Conservation (phyloP, 2,888 invertebrate species). For the Kryphioiulus occultus region DNA sequence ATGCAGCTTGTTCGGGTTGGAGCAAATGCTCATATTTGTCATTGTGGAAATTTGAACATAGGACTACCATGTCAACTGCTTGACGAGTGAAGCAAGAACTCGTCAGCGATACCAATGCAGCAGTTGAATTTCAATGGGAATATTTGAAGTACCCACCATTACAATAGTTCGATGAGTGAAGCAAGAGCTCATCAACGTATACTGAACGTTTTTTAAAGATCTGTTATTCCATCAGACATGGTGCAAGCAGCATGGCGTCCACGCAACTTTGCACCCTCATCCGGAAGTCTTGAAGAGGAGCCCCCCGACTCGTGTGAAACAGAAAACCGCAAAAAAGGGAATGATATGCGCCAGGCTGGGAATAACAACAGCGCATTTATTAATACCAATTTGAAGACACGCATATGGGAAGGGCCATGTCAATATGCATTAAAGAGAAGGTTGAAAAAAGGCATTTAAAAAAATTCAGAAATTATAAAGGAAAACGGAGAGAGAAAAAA, state of each 20-base stretch:
- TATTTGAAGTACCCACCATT: too few relatives aligned
- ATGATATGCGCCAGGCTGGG: background rate
- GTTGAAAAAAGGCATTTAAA: background rate
- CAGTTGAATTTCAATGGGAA: too few relatives aligned
- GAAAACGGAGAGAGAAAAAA: background rate
- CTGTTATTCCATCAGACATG: background rate
- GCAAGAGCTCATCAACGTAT: background rate
- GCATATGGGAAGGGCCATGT: conserved; percentile 29
- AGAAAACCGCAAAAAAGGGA: background rate
- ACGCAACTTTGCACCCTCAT: background rate
- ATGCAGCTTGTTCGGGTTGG: too few relatives aligned
- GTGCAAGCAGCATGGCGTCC: background rate
- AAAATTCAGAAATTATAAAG: conserved; percentile 12
- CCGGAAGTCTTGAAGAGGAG: conserved; percentile 9
- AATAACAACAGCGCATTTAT: conserved; percentile 16
- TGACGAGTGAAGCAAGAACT: too few relatives aligned
- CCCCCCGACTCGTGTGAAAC: conserved; percentile 20
- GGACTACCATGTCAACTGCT: too few relatives aligned
- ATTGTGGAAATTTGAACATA: too few relatives aligned
- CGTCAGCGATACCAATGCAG: too few relatives aligned
- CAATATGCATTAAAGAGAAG: conserved; percentile 22
- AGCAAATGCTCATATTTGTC: too few relatives aligned
- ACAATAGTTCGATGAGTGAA: background rate
- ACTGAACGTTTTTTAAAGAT: background rate
- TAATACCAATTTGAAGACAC: conserved; percentile 10